A percentile compares a stretch with the other conserved stretches of the same genome.
Evolutionary conservation across 2,797 vertebrate genomes (phyloP).

Genomic region (Schizopygopsis malacanthus): DNA sequence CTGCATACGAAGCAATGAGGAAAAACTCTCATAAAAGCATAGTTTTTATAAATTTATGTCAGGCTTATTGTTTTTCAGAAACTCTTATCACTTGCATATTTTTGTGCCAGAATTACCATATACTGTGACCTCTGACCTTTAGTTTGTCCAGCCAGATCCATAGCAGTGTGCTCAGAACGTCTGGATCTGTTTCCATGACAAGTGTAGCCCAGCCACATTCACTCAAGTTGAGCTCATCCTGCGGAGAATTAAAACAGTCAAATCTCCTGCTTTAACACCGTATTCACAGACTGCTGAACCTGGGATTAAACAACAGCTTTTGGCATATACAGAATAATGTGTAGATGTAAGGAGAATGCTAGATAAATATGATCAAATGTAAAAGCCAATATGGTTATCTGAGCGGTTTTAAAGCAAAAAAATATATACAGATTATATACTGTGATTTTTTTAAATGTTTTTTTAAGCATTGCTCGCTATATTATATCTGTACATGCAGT

Average conservation of each 20-base stretch:
- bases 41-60: not conserved
- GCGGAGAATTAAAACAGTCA: conserved; percentile 11
- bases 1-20: not conserved
- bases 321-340: not conserved
- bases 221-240: conserved; percentile 82
- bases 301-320: not conserved
- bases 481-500: not conserved
- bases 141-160: conserved; percentile 84
- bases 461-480: not conserved
- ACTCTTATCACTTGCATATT: not conserved
- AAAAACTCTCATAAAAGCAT: not conserved
- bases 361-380: not conserved
- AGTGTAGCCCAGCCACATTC: conserved; percentile 81
- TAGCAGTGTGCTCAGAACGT: conserved; percentile 78
- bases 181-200: conserved; percentile 77
- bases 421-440: not conserved
- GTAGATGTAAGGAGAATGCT: not conserved
- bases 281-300: not conserved
- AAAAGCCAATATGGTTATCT: not conserved
- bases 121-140: conserved; percentile 70
- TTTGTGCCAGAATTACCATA: not conserved
- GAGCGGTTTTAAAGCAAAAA: not conserved
- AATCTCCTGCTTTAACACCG: not conserved
- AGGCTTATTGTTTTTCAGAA: not conserved
- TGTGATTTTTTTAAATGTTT: too few species aligned